These are phyloP conservation scores for Tachina fera DNA, from an alignment of 2,888 invertebrate species.

Conservation along the genomic window DNA sequence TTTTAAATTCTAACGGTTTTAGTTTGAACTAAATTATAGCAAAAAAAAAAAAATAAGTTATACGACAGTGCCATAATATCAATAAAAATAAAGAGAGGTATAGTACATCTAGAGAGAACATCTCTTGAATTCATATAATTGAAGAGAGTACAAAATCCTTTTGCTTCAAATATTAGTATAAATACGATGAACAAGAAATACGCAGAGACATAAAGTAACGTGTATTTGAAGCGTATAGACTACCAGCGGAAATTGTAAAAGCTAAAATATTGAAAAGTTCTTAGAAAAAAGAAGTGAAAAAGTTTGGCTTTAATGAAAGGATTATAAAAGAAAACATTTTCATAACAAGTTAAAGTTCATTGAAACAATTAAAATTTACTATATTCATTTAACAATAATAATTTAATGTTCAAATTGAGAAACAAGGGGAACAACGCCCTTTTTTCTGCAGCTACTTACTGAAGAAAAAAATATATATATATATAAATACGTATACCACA, in stretches of 20 bases:
- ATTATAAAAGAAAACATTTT: background rate
- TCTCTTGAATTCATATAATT: constrained; percentile 8
- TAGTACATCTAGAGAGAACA: constrained; percentile 2
- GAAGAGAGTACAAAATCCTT: constrained; percentile 41
- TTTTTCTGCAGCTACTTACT: constrained; percentile 34
- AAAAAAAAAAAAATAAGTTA: constrained; percentile 5
- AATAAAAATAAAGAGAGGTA: background rate
- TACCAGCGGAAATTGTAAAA: constrained; percentile 45
- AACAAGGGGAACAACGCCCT: constrained; percentile 64
- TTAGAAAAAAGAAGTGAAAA: constrained; percentile 23
- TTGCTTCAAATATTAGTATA: constrained; percentile 47
- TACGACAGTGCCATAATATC: constrained; percentile 33
- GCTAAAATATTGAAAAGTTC: constrained; percentile 13
- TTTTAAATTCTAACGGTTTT: background rate
- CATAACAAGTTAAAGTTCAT: constrained; percentile 16
- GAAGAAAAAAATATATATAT: constrained; percentile 22
- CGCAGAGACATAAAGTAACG: constrained; percentile 56
- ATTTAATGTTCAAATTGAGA: constrained; percentile 6
- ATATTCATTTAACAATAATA: constrained; percentile 1
- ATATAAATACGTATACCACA: constrained; percentile 18
- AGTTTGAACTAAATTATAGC: constrained; percentile 40
- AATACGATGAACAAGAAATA: constrained; percentile 44
- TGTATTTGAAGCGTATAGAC: constrained; percentile 49
- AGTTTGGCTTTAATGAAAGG: constrained; percentile 1
- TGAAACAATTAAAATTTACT: constrained; percentile 4